Conservation (phyloP, 2,888 invertebrate species). For the Syrphus vitripennis region DNA sequence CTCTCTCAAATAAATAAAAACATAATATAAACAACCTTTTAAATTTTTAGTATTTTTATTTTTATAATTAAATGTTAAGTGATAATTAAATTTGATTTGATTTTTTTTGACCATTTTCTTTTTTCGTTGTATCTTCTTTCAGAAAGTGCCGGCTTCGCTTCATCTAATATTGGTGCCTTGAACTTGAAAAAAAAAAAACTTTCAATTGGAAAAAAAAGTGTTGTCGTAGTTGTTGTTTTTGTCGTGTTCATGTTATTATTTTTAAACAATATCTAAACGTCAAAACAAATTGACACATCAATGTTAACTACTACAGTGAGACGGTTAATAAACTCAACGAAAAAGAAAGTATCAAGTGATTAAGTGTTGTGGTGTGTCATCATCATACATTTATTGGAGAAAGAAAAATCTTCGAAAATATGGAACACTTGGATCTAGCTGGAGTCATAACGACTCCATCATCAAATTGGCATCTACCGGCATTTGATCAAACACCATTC, state of each 20-base stretch:
- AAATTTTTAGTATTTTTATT: no score
- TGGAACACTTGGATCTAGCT: slow-evolving; percentile 80
- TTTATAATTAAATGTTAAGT: background rate
- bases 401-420: slow-evolving; percentile 56
- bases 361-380: slow-evolving; percentile 5
- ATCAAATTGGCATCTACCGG: slow-evolving; percentile 77
- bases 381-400: slow-evolving; percentile 24
- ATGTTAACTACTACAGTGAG: slow-evolving; percentile 40
- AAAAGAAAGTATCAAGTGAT: slow-evolving; percentile 22
- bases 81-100: background rate
- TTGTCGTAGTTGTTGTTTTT: no score
- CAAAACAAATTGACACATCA: slow-evolving; percentile 59
- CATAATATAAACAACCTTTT: background rate
- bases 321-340: slow-evolving; percentile 23
- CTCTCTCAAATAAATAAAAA: background rate
- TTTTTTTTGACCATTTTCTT: background rate
- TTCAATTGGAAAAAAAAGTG: background rate
- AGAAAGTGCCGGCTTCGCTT: slow-evolving; percentile 1
- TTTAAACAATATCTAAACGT: slow-evolving; percentile 9
- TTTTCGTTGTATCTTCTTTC: background rate
- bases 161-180: slow-evolving; percentile 47
- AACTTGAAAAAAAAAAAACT: slow-evolving; percentile 50
- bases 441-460: slow-evolving; percentile 76
- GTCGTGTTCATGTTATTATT: background rate
- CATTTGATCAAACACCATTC: slow-evolving; percentile 72